A percentile compares a stretch with the other conserved stretches of the same genome.
These are phyloP conservation scores for Carassius carassius DNA, from an alignment of 2,113 vertebrate genomes.

Conservation along the genomic window DNA sequence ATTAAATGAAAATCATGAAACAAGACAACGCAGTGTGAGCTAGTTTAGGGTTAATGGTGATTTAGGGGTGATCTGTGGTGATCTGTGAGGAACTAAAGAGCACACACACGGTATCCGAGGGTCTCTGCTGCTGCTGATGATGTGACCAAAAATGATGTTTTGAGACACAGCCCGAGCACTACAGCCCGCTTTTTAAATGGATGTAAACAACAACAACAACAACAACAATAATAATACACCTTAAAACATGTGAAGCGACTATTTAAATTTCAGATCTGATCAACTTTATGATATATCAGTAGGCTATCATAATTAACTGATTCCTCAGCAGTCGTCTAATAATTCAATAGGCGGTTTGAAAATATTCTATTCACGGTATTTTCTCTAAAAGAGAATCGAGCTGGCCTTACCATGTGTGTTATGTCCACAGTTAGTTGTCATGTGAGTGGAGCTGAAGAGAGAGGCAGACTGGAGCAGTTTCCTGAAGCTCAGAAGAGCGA, in stretches of 20 bases:
- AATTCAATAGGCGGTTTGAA: background rate
- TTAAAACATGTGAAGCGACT: background rate
- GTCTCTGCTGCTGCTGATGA: background rate
- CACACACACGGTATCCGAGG: background rate
- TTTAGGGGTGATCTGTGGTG: background rate
- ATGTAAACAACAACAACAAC: background rate
- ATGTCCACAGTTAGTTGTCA: background rate
- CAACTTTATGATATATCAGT: background rate
- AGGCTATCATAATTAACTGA: background rate
- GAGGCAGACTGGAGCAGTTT: constrained; percentile 6
- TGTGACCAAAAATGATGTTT: background rate
- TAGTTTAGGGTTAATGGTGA: background rate
- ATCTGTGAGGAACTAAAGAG: background rate
- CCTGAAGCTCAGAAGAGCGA: background rate
- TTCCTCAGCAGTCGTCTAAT: background rate
- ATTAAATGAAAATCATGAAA: too few species aligned
- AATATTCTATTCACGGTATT: background rate
- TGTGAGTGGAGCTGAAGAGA: background rate
- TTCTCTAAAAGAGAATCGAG: background rate
- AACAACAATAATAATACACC: background rate
- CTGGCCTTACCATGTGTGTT: constrained; percentile 28
- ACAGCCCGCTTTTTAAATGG: too few species aligned
- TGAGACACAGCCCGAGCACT: too few species aligned
- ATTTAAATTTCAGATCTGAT: background rate
- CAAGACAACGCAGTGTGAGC: background rate